Percentiles rank a stretch among this genome's conserved stretches.
phyloP scores from a whole-genome alignment of 2,113 vertebrate species.

The Sorex araneus region DNA sequence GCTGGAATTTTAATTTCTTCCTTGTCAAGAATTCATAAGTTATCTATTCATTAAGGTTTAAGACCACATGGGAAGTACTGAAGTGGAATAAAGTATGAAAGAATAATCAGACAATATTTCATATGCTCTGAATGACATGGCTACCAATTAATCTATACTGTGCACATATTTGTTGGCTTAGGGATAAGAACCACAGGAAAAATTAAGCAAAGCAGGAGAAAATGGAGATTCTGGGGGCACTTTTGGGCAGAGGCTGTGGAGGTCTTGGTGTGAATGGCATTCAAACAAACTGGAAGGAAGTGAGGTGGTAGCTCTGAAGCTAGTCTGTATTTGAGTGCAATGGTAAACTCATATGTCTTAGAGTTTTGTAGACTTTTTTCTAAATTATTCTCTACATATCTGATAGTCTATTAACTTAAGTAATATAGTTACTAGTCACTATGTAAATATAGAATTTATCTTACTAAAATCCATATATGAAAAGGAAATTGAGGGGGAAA shows the following conservation, averaged over 20 bases:
- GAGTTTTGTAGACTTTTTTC: background rate
- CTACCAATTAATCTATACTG: background rate
- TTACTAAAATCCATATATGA: slow-evolving; percentile 30
- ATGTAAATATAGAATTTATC: slow-evolving; percentile 17
- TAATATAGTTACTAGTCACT: background rate
- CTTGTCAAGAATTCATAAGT: background rate
- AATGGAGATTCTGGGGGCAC: too few species aligned
- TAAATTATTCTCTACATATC: background rate
- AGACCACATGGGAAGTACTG: background rate
- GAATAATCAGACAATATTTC: background rate
- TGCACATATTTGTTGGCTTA: background rate
- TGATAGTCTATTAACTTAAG: background rate
- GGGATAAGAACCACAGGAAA: too few species aligned
- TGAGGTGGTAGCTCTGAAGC: too few species aligned
- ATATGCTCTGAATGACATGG: background rate
- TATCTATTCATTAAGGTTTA: background rate
- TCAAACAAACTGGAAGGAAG: too few species aligned
- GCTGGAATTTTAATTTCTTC: background rate
- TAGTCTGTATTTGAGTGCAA: too few species aligned
- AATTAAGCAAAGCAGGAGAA: too few species aligned
- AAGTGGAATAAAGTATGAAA: background rate
- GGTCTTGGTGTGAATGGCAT: too few species aligned
- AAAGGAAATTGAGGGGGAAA: background rate
- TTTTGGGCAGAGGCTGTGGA: too few species aligned
- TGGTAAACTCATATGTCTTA: background rate